A percentile compares a stretch with the other conserved stretches of the same genome.
These are phyloP conservation scores for Meandrusa payeni DNA, from an alignment of 2,888 invertebrate genomes.

Conservation along the genomic window DNA sequence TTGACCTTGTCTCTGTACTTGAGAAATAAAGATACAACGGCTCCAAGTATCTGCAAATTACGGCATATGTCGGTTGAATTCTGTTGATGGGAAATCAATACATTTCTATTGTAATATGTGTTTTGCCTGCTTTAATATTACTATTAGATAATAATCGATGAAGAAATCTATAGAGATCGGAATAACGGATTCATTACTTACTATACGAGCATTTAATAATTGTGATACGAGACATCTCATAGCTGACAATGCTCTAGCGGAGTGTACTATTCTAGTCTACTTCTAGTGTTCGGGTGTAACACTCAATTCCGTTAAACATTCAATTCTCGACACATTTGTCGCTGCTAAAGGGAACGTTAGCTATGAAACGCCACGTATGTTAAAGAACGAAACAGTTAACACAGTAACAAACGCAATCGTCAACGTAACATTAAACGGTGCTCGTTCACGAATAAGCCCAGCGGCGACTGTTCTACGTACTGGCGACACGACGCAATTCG, in stretches of 20 bases:
- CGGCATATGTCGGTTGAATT: conserved; percentile 75
- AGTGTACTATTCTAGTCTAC: neutral
- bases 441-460: conserved; percentile 74
- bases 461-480: conserved; percentile 67
- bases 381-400: conserved; percentile 71
- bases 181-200: conserved; percentile 77
- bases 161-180: conserved; percentile 75
- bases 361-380: conserved; percentile 58
- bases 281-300: conserved; percentile 23
- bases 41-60: conserved; percentile 76
- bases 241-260: conserved; percentile 43
- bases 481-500: conserved; percentile 52
- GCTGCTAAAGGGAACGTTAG: conserved; percentile 28
- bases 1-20: conserved; percentile 15
- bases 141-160: conserved; percentile 60
- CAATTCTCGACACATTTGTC: conserved; percentile 37
- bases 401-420: conserved; percentile 63
- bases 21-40: conserved; percentile 52
- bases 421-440: conserved; percentile 65
- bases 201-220: conserved; percentile 68
- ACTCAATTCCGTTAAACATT: conserved; percentile 56
- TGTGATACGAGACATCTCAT: conserved; percentile 52
- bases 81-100: conserved; percentile 76
- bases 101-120: conserved; percentile 79
- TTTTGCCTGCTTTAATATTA: conserved; percentile 70